phyloP scores from a whole-genome alignment of 2,888 invertebrate genomes.

The Limnephilus auricula region DNA sequence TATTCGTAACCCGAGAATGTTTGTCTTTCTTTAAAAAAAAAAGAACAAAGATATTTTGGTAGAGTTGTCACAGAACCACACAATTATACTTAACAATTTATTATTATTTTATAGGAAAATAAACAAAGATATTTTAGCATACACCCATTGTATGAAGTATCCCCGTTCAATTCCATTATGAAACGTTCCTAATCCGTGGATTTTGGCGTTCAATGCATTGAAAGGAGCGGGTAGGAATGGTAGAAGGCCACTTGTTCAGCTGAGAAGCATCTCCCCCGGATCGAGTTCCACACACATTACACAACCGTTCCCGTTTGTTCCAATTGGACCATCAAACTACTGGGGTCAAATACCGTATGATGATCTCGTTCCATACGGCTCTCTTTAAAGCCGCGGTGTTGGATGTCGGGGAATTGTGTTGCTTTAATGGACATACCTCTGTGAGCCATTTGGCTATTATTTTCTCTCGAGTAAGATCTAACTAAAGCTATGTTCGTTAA shows the following conservation, averaged over 20 bases:
- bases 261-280: neutral
- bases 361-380: neutral
- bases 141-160: neutral
- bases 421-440: neutral
- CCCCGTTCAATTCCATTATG: constrained; percentile 44
- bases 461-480: neutral
- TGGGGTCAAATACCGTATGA: neutral
- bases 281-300: constrained; percentile 13
- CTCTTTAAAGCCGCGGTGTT: neutral
- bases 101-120: neutral
- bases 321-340: neutral
- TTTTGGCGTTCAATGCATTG: constrained; percentile 51
- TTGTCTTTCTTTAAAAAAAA: no score
- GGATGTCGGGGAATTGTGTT: neutral
- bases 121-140: neutral
- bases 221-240: constrained; percentile 33
- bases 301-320: neutral
- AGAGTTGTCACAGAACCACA: no score
- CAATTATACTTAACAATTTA: no score
- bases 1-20: no score
- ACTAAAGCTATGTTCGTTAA: neutral
- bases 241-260: constrained; percentile 17
- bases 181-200: constrained; percentile 48
- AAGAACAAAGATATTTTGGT: no score
- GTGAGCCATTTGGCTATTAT: neutral